Base-by-base conservation (phyloP, 2,797 vertebrate species). In the Sylvilagus floridanus region DNA sequence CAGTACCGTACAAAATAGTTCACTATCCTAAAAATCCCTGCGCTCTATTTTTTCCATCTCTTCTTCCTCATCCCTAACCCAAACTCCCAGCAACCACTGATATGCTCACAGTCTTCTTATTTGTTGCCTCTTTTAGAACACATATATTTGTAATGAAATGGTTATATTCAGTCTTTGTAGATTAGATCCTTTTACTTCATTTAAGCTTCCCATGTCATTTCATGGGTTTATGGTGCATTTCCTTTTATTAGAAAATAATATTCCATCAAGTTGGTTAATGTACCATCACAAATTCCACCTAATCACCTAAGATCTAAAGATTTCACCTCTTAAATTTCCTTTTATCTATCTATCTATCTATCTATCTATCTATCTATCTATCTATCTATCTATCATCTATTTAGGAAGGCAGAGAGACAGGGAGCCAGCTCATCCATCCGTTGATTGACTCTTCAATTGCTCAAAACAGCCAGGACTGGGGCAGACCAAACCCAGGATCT, bases 221-320 rank as follows among this genome's bases (percentile, higher is more conserved):
- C 22, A 42, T 14, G 16, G 11, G 5, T 95, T 78, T 21, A 89
- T 65, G 86, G 28, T 1, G 30, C 24, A 57, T 84, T 90, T 72
- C 11, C 54, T 84, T 85, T 42, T 76, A 77, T 47, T 82, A 32
- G 12, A 54, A 69, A 88, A 86, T 76, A 85, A 82, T 72, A 72
- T n/a, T 17, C 4, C 10, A 68, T 35, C 47, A 88, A 10, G 0
- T 93, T 26, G 54, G 0, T 7, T 72, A 13, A 63, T 68, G 26
- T 2, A 37, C 21, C 16, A 30, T 57, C 72, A 91, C 22, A 68
- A 84, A 76, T 22, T 72, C 10, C 37, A 69, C 32, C 13, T 0
- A 76, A 50, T 76, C 1, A 4, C 14, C 11, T 7, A 12, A 54
- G 66, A 65, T 8, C 66, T 71, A 35, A 91, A 77, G 3, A 72